Percentiles rank a stretch among this genome's conserved stretches.
phyloP scores from a whole-genome alignment of 64 coral and sea anemone species.

The Porites lutea region DNA sequence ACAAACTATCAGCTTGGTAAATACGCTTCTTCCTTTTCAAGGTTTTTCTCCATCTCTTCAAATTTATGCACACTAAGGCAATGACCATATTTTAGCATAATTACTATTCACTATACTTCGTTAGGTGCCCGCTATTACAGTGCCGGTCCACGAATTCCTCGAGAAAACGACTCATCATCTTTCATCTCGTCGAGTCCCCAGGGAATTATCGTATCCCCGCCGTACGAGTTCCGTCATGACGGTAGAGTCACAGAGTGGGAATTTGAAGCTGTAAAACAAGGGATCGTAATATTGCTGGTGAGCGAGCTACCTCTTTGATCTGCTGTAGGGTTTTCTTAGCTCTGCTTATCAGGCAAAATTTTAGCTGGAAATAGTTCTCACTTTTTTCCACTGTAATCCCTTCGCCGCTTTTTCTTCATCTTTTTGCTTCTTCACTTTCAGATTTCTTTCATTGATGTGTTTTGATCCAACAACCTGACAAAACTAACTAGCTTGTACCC shows the following conservation, averaged over 20 bases:
- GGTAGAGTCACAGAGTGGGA: slow-evolving; percentile 88
- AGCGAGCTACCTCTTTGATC: not conserved
- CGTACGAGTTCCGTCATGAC: slow-evolving; percentile 70
- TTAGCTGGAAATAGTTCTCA: no score
- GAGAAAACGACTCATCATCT: slow-evolving; percentile 46
- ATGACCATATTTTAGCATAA: not conserved
- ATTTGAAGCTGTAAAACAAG: slow-evolving; percentile 78
- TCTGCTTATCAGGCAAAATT: no score
- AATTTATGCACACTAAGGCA: not conserved
- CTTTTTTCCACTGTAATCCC: no score
- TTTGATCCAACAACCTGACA: no score
- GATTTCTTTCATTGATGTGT: no score
- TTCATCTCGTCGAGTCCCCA: not conserved
- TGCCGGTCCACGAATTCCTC: slow-evolving; percentile 71
- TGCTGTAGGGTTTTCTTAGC: no score
- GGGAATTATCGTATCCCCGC: slow-evolving; percentile 62
- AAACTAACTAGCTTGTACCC: no score
- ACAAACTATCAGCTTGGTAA: no score
- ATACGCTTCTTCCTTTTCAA: no score
- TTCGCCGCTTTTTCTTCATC: no score
- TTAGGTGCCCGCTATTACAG: slow-evolving; percentile 75
- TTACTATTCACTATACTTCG: not conserved
- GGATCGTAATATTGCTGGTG: slow-evolving; percentile 67
- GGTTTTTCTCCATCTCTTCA: not conserved
- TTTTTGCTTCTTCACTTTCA: no score